Base-by-base conservation (phyloP, 92 coral and sea anemone species). In the Epizoanthus scotinus region DNA sequence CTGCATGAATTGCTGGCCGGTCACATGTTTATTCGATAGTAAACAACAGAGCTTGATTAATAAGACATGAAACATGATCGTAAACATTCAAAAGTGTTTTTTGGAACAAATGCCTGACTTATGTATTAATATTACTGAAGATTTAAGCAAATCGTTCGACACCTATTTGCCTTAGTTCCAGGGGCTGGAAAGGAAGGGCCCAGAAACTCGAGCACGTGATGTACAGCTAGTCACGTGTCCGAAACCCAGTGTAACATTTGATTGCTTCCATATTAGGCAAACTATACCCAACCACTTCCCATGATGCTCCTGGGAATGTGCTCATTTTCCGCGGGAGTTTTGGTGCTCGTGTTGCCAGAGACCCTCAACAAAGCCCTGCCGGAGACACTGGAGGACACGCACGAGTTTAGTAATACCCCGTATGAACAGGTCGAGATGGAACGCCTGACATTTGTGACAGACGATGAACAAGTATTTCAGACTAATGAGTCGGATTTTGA, bases 221-320 rank as follows among this genome's bases (percentile, higher is more conserved):
- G 1, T 15, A 47, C 52, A 10, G 13, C 14, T 47, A 13, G 34
- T 70, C 53, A 2, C 3, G 1, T 18, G 50, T 31, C n/a, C 34
- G 20, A 57, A 8, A 71, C 28, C 44, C 44, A 17, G 14, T 74
- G 24, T 47, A 55, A 54, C 36, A 6, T 26, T 44, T 67, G 50
- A 8, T 80, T 57, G 1, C 22, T 44, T 58, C 0, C 24, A 53
- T 68, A 74, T 50, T 71, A 95, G 99, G 99, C 96, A 10, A 87
- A 75, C 74, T 95, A 93, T 89, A 93, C 94, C 8, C 90, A 89
- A 25, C 98, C 99, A 6, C 89, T 95, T 20, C 99, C 99, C 52
- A 91, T 95, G 94, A 89, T 95, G 87, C 82, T 95, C 21, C 92
- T 95, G 69, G 99, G 99, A 22, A 89, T 95, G 90, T 87, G 95